Conservation (phyloP, 2,797 vertebrate genomes). For the Phrynocephalus forsythii region DNA sequence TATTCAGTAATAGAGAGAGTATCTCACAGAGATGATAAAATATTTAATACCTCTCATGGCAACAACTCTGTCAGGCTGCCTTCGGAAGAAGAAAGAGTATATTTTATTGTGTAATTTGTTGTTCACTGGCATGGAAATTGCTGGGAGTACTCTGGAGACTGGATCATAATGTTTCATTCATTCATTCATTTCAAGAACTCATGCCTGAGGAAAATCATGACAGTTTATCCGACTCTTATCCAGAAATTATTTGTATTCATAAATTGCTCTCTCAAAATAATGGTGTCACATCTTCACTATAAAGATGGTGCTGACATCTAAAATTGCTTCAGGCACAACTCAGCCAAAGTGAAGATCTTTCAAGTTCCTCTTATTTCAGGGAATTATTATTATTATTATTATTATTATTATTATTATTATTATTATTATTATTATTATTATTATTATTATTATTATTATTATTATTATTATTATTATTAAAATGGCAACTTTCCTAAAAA, state of each 20-base stretch:
- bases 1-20: background rate
- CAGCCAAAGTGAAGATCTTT: background rate
- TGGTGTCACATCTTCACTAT: background rate
- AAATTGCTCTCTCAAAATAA: conserved; percentile 10
- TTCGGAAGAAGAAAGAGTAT: background rate
- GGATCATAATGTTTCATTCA: conserved; percentile 27
- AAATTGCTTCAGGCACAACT: background rate
- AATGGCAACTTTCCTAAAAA: background rate
- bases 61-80: background rate
- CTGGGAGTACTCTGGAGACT: background rate
- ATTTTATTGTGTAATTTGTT: background rate
- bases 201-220: too few relatives aligned
- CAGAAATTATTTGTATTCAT: conserved; percentile 4
- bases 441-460: too few relatives aligned
- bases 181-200: too few relatives aligned
- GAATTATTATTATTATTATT: background rate
- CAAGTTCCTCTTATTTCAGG: background rate
- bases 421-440: too few relatives aligned
- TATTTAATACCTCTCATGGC: background rate
- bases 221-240: conserved; percentile 8
- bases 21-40: background rate
- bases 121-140: conserved; percentile 22
- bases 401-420: too few relatives aligned
- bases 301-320: too few relatives aligned
- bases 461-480: too few relatives aligned